Base-by-base conservation (phyloP, 2,888 invertebrate genomes). In the Campoletis raptor region DNA sequence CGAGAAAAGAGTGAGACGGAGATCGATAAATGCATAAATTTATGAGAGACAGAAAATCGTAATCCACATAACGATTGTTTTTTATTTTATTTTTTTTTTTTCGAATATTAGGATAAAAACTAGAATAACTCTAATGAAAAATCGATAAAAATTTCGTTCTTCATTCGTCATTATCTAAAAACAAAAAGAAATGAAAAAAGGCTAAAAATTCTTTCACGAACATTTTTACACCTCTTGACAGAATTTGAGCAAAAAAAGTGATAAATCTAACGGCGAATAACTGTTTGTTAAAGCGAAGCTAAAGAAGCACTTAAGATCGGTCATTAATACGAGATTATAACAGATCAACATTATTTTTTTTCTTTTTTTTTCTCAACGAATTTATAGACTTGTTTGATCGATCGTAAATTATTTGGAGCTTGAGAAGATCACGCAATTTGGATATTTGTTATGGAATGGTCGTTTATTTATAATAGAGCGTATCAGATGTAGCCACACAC, bases 401-500 rank as follows among this genome's bases (percentile, higher is more conserved):
- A 76, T 80, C 61, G 21, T 74, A 80, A 61, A 76, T 76, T 76
- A 80, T 80, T 84, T 74, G 18, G 73, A 80, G 64, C 24, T 74
- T 45, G 21, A 24, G 45, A 77, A 69, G 30, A 66, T 73, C 24
- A 64, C 79, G 42, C 54, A 54, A 79, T 79, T 67, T 42, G 36
- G 21, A n/a, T 21, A 45, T 74, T 66, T 21, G 72, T 70, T 40
- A 48, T 67, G 61, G 12, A 21, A 12, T 57, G 10, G 37, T 64
- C 18, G 64, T 79, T 81, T 81, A 73, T 81, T 81, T 81, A 30
- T 37, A 45, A 73, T 73, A 15, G 37, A 3, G 48, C 48, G 24
- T 74, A 66, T 61, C 7, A 21, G 24, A 82, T 80, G 42, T 72
- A 30, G 81, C 87, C 87, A 70, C 87, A 85, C 87, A 87, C 83